A percentile compares a stretch with the other conserved stretches of the same genome.
Evolutionary conservation across 2,888 invertebrate species (phyloP).

Genomic region (Pammene aurita): DNA sequence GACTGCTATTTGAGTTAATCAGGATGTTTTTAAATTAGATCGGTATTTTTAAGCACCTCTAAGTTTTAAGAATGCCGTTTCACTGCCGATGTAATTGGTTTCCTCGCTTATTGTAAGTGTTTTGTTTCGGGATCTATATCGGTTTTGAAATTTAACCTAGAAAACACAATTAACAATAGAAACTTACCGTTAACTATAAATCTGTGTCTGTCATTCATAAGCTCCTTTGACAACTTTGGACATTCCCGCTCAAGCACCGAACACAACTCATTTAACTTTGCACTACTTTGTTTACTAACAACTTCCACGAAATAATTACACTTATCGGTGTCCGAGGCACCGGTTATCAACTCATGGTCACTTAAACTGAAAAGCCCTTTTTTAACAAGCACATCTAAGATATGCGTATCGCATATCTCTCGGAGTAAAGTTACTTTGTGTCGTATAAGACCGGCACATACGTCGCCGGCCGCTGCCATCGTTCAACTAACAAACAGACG

Average conservation of each 20-base stretch:
- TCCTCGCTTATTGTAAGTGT: neutral
- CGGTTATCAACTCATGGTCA: slow-evolving; percentile 82
- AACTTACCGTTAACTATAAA: slow-evolving; percentile 75
- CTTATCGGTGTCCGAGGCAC: slow-evolving; percentile 78
- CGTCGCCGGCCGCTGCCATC: slow-evolving; percentile 81
- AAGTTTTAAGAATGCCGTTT: too few relatives aligned
- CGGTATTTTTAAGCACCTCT: too few relatives aligned
- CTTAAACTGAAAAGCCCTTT: slow-evolving; percentile 85
- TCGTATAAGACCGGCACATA: slow-evolving; percentile 84
- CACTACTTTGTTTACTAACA: slow-evolving; percentile 85
- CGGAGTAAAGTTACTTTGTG: slow-evolving; percentile 85
- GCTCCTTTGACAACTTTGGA: slow-evolving; percentile 85
- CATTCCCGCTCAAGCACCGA: slow-evolving; percentile 85
- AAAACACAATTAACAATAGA: neutral
- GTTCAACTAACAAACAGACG: slow-evolving; percentile 62
- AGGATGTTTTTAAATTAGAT: too few relatives aligned
- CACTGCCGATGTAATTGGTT: too few relatives aligned
- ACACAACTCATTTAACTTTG: slow-evolving; percentile 84
- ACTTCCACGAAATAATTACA: slow-evolving; percentile 84
- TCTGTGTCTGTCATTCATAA: slow-evolving; percentile 83
- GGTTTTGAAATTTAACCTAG: neutral
- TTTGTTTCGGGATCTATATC: neutral
- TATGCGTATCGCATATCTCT: slow-evolving; percentile 85
- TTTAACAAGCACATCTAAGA: slow-evolving; percentile 85
- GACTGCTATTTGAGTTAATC: neutral